Percentiles rank a stretch among this genome's conserved stretches.
Evolutionary conservation across 2,797 vertebrate species (phyloP).

Genomic region (Phrynocephalus forsythii): DNA sequence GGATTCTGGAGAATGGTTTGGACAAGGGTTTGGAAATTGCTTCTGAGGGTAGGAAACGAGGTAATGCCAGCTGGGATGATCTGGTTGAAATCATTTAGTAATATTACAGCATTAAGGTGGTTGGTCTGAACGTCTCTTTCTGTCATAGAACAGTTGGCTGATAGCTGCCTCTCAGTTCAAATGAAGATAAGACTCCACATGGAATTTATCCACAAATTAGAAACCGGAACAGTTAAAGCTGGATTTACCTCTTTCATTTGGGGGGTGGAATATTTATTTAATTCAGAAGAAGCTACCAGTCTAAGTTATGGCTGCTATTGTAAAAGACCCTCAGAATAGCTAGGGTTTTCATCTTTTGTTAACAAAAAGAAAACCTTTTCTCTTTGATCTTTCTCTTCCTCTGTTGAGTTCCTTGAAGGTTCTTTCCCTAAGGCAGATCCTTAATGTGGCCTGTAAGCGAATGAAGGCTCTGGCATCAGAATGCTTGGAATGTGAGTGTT

Average conservation of each 20-base stretch:
- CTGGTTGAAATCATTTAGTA: not conserved
- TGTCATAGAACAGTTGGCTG: not conserved
- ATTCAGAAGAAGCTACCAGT: not conserved
- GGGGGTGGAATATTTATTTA: not conserved
- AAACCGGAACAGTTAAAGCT: not conserved
- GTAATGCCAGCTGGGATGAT: not conserved
- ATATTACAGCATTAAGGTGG: not conserved
- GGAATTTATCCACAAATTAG: not conserved
- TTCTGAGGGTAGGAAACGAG: not conserved
- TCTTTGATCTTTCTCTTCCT: not conserved
- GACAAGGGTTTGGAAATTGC: not conserved
- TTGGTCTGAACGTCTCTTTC: not conserved
- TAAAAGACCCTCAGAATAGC: not conserved
- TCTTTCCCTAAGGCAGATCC: not conserved
- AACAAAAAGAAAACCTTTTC: not conserved
- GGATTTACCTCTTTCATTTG: not conserved
- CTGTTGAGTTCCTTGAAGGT: not conserved
- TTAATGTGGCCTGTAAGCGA: not conserved
- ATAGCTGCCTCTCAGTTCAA: not conserved
- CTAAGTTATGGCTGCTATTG: not conserved
- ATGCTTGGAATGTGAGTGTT: constrained; percentile 19
- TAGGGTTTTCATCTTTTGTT: not conserved
- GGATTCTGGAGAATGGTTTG: not conserved
- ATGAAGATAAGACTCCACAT: not conserved
- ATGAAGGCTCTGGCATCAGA: not conserved